These are phyloP conservation scores for Lycopodina hypogea DNA, from an alignment of 37 sponge, comb jelly and placozoan species.

Conservation along the genomic window DNA sequence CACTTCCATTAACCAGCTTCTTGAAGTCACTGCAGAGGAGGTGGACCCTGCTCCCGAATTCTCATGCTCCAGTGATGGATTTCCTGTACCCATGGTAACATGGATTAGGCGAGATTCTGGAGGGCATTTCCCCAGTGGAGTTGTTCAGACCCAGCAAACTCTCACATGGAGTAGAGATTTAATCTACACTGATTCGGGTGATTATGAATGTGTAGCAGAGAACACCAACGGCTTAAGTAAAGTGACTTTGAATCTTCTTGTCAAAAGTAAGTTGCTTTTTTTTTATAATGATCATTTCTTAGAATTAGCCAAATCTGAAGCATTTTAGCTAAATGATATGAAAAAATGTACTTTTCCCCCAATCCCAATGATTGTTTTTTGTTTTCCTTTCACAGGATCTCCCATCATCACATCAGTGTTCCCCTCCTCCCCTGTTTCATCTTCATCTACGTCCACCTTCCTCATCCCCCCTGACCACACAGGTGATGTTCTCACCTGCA, in stretches of 20 bases:
- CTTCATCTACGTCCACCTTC: not conserved
- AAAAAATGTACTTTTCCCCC: too few species aligned
- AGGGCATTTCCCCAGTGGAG: not conserved
- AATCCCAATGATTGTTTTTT: too few species aligned
- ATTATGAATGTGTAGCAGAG: conserved; percentile 9
- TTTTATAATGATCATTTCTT: not conserved
- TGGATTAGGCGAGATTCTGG: conserved; percentile 4
- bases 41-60: conserved; percentile 8
- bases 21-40: not conserved
- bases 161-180: conserved; percentile 16
- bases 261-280: conserved; percentile 10
- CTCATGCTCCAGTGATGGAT: conserved; percentile 17
- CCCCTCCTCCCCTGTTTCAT: not conserved
- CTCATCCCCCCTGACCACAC: conserved; percentile 10
- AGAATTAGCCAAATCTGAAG: not conserved
- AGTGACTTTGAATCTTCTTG: conserved; percentile 7
- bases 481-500: conserved; percentile 26
- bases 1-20: not conserved
- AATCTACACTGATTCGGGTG: conserved; percentile 22
- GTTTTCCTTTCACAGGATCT: not conserved
- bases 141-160: not conserved
- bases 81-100: conserved; percentile 4
- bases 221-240: conserved; percentile 1
- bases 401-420: conserved; percentile 11
- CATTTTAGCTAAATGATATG: too few species aligned